A percentile compares a stretch with the other conserved stretches of the same genome.
These are phyloP conservation scores for Philantomba maxwellii DNA, from an alignment of 2,113 vertebrate genomes.

Conservation along the genomic window DNA sequence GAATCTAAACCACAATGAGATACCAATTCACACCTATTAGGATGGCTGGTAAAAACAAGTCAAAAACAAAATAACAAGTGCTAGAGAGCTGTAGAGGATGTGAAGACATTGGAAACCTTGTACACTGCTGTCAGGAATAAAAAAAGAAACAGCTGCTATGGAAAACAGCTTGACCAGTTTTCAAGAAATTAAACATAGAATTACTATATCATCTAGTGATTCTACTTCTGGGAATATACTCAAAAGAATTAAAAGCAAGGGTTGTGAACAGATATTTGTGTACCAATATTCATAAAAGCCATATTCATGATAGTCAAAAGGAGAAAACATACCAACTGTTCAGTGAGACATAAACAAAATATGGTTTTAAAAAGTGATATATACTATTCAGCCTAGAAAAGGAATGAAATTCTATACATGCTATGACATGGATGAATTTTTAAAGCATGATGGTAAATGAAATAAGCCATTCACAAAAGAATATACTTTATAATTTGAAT, in stretches of 20 bases:
- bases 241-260: background rate
- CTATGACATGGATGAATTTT: background rate
- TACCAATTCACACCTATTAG: background rate
- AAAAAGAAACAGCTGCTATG: background rate
- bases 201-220: background rate
- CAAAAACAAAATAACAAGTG: background rate
- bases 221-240: background rate
- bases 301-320: background rate
- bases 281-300: background rate
- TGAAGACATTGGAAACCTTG: background rate
- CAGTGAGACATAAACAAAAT: background rate
- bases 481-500: background rate
- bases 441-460: background rate
- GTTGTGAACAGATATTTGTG: background rate
- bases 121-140: background rate
- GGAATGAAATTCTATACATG: background rate
- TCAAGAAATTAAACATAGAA: background rate
- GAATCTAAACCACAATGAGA: background rate
- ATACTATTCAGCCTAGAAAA: background rate
- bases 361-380: background rate
- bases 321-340: background rate
- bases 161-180: background rate
- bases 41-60: background rate
- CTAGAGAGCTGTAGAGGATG: background rate
- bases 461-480: background rate